Base-by-base conservation (phyloP, 2,888 invertebrate genomes). In the Fragum fragum region DNA sequence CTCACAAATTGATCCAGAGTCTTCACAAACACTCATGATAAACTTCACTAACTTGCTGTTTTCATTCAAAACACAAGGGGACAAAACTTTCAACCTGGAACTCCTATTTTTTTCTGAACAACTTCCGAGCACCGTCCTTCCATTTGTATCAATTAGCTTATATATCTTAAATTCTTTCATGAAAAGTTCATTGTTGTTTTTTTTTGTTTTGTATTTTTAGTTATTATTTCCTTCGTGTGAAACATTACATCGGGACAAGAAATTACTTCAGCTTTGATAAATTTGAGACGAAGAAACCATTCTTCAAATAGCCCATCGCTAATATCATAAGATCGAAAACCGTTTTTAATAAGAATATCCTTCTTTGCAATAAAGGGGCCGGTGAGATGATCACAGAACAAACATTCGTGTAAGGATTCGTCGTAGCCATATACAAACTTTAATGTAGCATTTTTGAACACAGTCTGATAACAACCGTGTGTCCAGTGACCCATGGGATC, bases 191-290 rank as follows among this genome's bases (percentile, higher is more conserved):
- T 83, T 87, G 16, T 79, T 59, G 2, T 18, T 23, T 23, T 63
- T 16, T 53, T 47, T 28, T 16, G 66, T n/a, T n/a, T n/a, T n/a
- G n/a, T n/a, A n/a, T n/a, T n/a, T n/a, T n/a, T n/a, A n/a, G n/a
- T n/a, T n/a, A n/a, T 26, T 29, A 52, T 32, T 36, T 59, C 1
- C 7, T 23, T 18, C 23, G 87, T 83, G 78, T 90, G 88, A 78
- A 92, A 93, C 93, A 93, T 92, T 2, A 90, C 88, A 83, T 93
- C 93, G 0, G 94, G 93, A 83, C 93, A 93, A 18, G 86, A 85
- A 47, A 91, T 75, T 7, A 79, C 83, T 47, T 91, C 85, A 1
- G 75, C 47, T 11, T 86, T 82, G 1, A 74, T 39, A 16, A 83
- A 29, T 16, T 81, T 87, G n/a, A 91, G 39, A 21, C 82, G 76